Evolutionary conservation across 2,888 invertebrate species (phyloP).

Genomic region (Clostera curtula): DNA sequence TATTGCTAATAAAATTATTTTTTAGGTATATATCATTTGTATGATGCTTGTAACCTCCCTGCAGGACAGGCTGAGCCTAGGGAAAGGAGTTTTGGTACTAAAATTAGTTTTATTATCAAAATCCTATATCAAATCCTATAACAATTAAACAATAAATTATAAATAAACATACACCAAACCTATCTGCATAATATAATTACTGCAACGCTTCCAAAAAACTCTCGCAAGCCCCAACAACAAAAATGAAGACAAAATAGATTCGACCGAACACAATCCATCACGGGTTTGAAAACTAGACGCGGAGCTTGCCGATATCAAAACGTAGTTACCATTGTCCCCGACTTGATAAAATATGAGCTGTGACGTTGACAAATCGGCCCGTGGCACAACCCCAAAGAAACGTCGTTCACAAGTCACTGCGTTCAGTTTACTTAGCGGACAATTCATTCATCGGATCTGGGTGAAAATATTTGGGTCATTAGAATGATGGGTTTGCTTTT

Average conservation of each 20-base stretch:
- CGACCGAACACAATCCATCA: slow-evolving; percentile 56
- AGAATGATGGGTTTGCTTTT: too few species aligned
- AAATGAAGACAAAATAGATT: slow-evolving; percentile 37
- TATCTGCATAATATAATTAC: slow-evolving; percentile 22
- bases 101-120: too few species aligned
- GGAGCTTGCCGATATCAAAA: slow-evolving; percentile 58
- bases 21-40: too few species aligned
- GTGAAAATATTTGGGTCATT: slow-evolving; percentile 1
- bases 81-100: too few species aligned
- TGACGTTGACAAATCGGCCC: slow-evolving; percentile 64
- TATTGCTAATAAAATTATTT: too few species aligned
- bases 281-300: slow-evolving; percentile 53
- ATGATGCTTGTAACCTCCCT: too few species aligned
- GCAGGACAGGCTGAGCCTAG: too few species aligned
- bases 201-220: slow-evolving; percentile 31
- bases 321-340: slow-evolving; percentile 67
- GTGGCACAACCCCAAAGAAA: slow-evolving; percentile 17
- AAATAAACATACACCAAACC: slow-evolving; percentile 28
- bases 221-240: slow-evolving; percentile 16
- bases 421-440: slow-evolving; percentile 7
- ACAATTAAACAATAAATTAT: too few species aligned
- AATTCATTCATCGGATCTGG: slow-evolving; percentile 7
- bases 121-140: too few species aligned
- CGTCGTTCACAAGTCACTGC: slow-evolving; percentile 16
- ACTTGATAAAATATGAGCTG: slow-evolving; percentile 66